Conservation (phyloP, 30 jellyfish, hydroid and myxozoan species). For the Turritopsis rubra region DNA sequence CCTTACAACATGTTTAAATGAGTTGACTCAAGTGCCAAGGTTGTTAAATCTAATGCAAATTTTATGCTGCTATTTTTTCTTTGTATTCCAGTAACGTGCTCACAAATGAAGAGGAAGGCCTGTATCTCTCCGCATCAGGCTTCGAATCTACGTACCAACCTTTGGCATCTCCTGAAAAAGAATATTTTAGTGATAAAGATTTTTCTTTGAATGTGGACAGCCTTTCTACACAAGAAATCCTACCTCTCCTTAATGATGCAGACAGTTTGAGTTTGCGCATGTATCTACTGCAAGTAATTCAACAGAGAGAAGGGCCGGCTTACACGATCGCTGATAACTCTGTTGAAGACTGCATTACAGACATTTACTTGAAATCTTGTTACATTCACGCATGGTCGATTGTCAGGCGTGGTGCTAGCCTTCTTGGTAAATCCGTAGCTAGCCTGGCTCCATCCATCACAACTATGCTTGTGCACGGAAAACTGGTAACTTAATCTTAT, state of each 20-base stretch:
- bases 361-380: slow-evolving; percentile 63
- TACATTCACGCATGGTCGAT: slow-evolving; percentile 84
- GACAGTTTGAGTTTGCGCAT: slow-evolving; percentile 52
- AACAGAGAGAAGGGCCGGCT: slow-evolving; percentile 52
- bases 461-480: slow-evolving; percentile 84
- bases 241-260: slow-evolving; percentile 37
- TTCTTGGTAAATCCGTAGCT: slow-evolving; percentile 84
- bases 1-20: background rate
- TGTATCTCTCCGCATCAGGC: slow-evolving; percentile 49
- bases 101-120: slow-evolving; percentile 38
- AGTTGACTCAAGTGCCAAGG: no score
- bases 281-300: slow-evolving; percentile 49
- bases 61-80: background rate
- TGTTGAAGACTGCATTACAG: slow-evolving; percentile 63
- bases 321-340: slow-evolving; percentile 40
- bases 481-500: slow-evolving; percentile 40
- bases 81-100: slow-evolving; percentile 40
- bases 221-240: slow-evolving; percentile 57
- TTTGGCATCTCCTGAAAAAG: slow-evolving; percentile 44
- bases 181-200: slow-evolving; percentile 21
- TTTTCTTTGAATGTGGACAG: slow-evolving; percentile 27
- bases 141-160: slow-evolving; percentile 86
- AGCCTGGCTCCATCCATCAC: slow-evolving; percentile 96
- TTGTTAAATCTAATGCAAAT: no score
- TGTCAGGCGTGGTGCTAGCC: slow-evolving; percentile 82